These are phyloP conservation scores for Coranthus polyacanthus DNA, from an alignment of 2,797 vertebrate genomes.

Conservation along the genomic window DNA sequence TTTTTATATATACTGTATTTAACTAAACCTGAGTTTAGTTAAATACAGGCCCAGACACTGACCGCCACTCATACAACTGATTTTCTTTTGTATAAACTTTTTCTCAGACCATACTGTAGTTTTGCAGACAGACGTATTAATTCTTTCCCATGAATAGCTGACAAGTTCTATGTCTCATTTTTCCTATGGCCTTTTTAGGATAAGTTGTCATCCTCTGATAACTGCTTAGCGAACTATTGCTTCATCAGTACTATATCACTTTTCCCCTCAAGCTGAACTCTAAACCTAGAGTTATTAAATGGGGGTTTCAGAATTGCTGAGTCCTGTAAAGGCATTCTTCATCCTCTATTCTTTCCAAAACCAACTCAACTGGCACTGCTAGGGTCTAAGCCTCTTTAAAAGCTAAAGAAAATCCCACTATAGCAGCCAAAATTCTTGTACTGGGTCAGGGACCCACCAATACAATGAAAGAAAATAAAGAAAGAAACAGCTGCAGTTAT, in stretches of 20 bases:
- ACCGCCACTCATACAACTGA: not conserved
- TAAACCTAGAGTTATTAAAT: conserved; percentile 14
- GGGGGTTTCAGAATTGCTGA: conserved; percentile 5
- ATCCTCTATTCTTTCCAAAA: conserved; percentile 41
- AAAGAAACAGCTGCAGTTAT: conserved; percentile 12
- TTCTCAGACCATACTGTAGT: too few species aligned
- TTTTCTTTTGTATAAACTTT: not conserved
- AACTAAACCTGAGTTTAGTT: too few species aligned
- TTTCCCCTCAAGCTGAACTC: not conserved
- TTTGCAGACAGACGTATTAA: not conserved
- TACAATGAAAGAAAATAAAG: conserved; percentile 22
- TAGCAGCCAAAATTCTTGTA: conserved; percentile 37
- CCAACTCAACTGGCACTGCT: conserved; percentile 42
- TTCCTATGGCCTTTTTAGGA: not conserved
- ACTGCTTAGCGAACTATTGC: too few species aligned
- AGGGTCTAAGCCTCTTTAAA: conserved; percentile 67
- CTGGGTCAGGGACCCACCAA: conserved; percentile 23
- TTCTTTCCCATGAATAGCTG: not conserved
- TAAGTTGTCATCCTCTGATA: too few species aligned
- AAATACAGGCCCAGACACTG: too few species aligned
- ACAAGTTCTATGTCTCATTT: not conserved
- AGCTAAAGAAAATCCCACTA: conserved; percentile 64
- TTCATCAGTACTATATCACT: too few species aligned
- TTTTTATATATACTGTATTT: too few species aligned
- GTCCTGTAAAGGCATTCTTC: conserved; percentile 40